These are phyloP conservation scores for Sebastes ruberrimus DNA, from an alignment of 2,797 vertebrate genomes.

Conservation along the genomic window DNA sequence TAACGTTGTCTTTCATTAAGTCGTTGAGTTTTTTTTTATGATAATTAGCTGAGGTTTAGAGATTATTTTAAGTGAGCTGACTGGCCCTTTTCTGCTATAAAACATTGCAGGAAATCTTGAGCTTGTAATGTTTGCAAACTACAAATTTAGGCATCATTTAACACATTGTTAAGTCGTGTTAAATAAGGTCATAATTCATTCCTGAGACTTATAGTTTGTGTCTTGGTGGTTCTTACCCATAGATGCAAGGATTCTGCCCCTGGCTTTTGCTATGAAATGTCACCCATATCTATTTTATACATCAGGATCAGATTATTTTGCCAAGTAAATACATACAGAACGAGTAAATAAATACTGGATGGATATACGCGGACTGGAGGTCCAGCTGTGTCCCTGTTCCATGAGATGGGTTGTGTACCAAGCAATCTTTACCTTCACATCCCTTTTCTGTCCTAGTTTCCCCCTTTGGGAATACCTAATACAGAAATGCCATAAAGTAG, in stretches of 20 bases:
- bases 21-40: neutral
- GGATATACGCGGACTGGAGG: too few species aligned
- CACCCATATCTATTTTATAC: neutral
- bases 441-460: neutral
- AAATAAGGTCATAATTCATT: neutral
- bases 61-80: neutral
- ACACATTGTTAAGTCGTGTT: neutral
- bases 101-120: neutral
- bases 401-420: neutral
- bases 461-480: neutral
- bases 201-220: neutral
- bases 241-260: neutral
- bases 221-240: neutral
- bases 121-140: neutral
- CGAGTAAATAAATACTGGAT: too few species aligned
- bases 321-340: too few species aligned
- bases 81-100: neutral
- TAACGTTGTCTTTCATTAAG: neutral
- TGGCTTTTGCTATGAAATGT: neutral
- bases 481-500: slow-evolving; percentile 3
- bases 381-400: neutral
- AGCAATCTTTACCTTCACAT: neutral
- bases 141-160: neutral
- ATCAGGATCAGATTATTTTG: too few species aligned
- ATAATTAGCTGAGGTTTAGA: neutral